Percentiles rank a stretch among this genome's conserved stretches.
phyloP scores from a whole-genome alignment of 1,140 invertebrate species.

The Hypsibius dujardini region DNA sequence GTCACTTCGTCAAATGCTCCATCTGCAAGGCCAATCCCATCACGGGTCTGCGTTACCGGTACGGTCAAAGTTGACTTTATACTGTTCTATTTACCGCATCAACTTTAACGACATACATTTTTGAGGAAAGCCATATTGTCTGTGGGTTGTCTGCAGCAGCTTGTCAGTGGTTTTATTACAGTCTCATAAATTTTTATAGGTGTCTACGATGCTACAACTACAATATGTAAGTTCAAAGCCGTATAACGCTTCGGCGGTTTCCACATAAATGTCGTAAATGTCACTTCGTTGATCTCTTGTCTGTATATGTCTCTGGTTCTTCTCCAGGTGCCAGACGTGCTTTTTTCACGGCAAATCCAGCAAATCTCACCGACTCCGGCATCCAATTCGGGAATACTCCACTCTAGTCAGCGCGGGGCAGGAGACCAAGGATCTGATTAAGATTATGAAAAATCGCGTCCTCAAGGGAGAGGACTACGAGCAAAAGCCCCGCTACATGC shows the following conservation, averaged over 20 bases:
- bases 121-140: too few relatives aligned
- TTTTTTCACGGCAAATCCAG: slow-evolving; percentile 9
- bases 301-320: neutral
- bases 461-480: neutral
- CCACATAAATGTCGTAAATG: neutral
- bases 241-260: neutral
- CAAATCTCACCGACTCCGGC: slow-evolving; percentile 7
- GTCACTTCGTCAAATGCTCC: slow-evolving; percentile 41
- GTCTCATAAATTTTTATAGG: too few relatives aligned
- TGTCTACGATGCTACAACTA: slow-evolving; percentile 17
- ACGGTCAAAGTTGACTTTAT: slow-evolving; percentile 24
- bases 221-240: slow-evolving; percentile 9
- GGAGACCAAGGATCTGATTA: slow-evolving; percentile 14
- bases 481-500: slow-evolving; percentile 12
- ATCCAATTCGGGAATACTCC: slow-evolving; percentile 13
- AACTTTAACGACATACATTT: too few relatives aligned
- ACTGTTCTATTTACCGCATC: too few relatives aligned
- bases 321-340: slow-evolving; percentile 10
- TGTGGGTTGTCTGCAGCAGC: too few relatives aligned
- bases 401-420: slow-evolving; percentile 1
- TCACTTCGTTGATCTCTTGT: too few relatives aligned
- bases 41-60: slow-evolving; percentile 34
- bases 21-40: slow-evolving; percentile 40
- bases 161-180: too few relatives aligned
- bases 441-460: slow-evolving; percentile 16